Percentiles rank a stretch among this genome's conserved stretches.
Conservation (phyloP, 2,797 vertebrate genomes). For the Neosilurus hyrtlii region DNA sequence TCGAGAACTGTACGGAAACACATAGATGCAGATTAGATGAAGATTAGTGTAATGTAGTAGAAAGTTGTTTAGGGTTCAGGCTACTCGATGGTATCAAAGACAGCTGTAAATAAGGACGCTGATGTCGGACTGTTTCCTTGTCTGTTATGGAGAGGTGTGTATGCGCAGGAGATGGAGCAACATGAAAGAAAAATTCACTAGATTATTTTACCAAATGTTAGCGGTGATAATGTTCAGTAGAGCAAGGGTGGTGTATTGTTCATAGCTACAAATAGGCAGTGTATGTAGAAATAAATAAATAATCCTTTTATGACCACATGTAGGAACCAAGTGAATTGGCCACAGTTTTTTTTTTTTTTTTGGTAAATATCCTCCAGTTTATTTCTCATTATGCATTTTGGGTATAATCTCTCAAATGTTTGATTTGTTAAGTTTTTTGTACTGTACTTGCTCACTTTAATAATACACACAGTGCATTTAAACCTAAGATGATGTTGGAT, state of each 20-base stretch:
- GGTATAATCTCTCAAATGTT: background rate
- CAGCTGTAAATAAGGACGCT: background rate
- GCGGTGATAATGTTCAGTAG: background rate
- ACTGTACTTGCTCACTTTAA: background rate
- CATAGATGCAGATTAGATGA: too few relatives aligned
- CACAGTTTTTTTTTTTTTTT: background rate
- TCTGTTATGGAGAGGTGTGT: background rate
- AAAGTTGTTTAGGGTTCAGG: background rate
- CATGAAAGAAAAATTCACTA: background rate
- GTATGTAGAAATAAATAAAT: background rate
- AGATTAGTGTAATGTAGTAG: background rate
- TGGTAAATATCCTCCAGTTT: background rate
- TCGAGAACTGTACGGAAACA: background rate
- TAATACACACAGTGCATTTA: background rate
- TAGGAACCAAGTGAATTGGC: background rate
- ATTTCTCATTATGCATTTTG: background rate
- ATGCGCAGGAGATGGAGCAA: background rate
- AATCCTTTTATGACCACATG: background rate
- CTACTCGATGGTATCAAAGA: background rate
- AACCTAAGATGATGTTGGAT: background rate
- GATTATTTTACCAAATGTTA: background rate
- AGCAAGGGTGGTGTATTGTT: conserved; percentile 2
- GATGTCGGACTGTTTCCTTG: background rate
- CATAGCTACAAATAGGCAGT: background rate
- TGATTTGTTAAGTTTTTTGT: background rate